Evolutionary conservation across 23 tunicate species (phyloP).

Genomic region (Diplosoma virens): DNA sequence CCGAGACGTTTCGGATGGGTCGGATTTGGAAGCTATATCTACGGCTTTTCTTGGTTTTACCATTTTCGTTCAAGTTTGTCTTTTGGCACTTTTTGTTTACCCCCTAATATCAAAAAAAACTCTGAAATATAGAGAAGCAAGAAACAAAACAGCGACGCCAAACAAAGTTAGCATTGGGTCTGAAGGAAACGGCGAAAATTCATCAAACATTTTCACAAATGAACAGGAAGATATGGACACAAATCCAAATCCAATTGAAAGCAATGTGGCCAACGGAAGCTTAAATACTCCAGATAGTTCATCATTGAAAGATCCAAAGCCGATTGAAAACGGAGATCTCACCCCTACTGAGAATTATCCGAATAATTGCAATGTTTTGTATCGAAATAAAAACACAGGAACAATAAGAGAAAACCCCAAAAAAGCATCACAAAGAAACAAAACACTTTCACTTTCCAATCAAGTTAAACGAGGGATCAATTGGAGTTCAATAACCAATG

Average conservation of each 20-base stretch:
- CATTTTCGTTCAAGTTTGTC: constrained; percentile 58
- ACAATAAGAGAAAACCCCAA: too few relatives aligned
- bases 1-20: constrained; percentile 40
- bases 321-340: too few relatives aligned
- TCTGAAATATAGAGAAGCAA: constrained; percentile 53
- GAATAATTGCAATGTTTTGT: too few relatives aligned
- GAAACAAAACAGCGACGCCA: not conserved
- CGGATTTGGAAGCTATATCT: constrained; percentile 49
- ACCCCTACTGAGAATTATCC: too few relatives aligned
- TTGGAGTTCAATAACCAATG: not conserved
- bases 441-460: not conserved
- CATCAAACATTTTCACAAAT: not conserved
- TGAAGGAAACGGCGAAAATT: not conserved
- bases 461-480: constrained; percentile 10
- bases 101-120: constrained; percentile 82
- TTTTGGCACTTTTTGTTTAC: constrained; percentile 71
- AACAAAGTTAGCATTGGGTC: not conserved
- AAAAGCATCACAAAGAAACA: not conserved
- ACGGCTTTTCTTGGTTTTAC: constrained; percentile 30
- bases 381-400: too few relatives aligned
- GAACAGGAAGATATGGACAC: constrained; percentile 16
- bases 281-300: too few relatives aligned
- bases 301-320: too few relatives aligned
- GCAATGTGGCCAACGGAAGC: too few relatives aligned
- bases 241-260: too few relatives aligned